A percentile compares a stretch with the other conserved stretches of the same genome.
phyloP scores from a whole-genome alignment of 2,888 invertebrate species.

The Ryuthela nishihirai region DNA sequence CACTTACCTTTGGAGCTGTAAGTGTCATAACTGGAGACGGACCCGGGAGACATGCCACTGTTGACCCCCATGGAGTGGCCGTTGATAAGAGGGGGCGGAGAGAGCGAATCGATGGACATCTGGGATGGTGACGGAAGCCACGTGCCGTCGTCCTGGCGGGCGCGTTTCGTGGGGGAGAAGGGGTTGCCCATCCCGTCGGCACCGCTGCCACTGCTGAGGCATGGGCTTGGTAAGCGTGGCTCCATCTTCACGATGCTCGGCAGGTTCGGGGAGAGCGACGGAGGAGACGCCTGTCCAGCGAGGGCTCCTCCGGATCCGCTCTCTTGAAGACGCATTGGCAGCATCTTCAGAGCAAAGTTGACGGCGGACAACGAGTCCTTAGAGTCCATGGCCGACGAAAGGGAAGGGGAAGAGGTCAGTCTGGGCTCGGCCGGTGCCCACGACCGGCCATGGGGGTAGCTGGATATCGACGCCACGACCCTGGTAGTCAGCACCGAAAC shows the following conservation, averaged over 20 bases:
- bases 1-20: slow-evolving; percentile 34
- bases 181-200: slow-evolving; percentile 1
- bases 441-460: slow-evolving; percentile 8
- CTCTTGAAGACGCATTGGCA: slow-evolving; percentile 2
- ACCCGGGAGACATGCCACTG: slow-evolving; percentile 29
- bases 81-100: slow-evolving; percentile 36
- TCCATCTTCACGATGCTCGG: slow-evolving; percentile 40
- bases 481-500: no score
- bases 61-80: slow-evolving; percentile 14
- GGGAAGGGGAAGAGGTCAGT: slow-evolving; percentile 6
- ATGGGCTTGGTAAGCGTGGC: slow-evolving; percentile 36
- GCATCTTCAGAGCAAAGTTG: slow-evolving; percentile 11
- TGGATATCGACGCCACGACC: slow-evolving; percentile 5
- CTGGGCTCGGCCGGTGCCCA: background rate
- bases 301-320: slow-evolving; percentile 10
- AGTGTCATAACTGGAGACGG: slow-evolving; percentile 35
- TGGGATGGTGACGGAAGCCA: slow-evolving; percentile 39
- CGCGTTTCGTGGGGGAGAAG: slow-evolving; percentile 26
- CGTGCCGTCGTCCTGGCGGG: slow-evolving; percentile 23
- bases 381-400: background rate
- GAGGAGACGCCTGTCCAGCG: slow-evolving; percentile 32
- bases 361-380: background rate
- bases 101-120: slow-evolving; percentile 36
- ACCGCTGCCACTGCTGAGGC: slow-evolving; percentile 2
- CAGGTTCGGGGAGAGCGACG: slow-evolving; percentile 35